Base-by-base conservation (phyloP, 2,113 vertebrate species). In the Eudyptes chrysolophus region DNA sequence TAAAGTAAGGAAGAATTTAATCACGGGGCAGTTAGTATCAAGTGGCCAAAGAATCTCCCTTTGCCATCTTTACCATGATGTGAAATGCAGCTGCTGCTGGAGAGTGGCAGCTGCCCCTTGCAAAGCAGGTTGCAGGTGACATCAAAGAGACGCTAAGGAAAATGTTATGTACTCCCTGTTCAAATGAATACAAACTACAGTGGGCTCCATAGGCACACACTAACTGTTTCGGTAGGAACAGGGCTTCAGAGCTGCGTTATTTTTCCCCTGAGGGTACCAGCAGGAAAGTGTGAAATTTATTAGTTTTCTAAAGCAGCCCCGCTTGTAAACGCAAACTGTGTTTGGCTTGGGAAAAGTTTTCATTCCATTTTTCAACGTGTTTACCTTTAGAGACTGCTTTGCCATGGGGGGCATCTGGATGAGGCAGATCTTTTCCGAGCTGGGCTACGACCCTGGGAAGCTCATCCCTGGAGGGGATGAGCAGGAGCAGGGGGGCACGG, bases 281-380 rank as follows among this genome's bases (percentile, higher is more conserved):
- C 80, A 83, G 49, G 29, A 25, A 77, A 77, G 51, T 16, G 71
- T 52, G 27, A 80, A 17, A 75, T 38, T 5, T 61, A n/a, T 34
- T 34, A 36, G 13, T 20, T 90, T 72, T 51, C 78, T 90, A 70
- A 84, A 94, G 75, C 32, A 83, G 25, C 20, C 22, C 27, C 4
- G 1, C 54, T 88, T 89, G 80, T 54, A 92, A 92, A 77, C 2
- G 3, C 36, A 80, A 46, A n/a, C 10, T 4, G 58, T 77, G 34
- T 61, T 74, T 21, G 40, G 40, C 62, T 58, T 16, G 20, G 60
- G 62, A 58, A 36, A 94, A 84, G 44, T 84, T 78, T 89, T 61
- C 18, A 25, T 84, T 66, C 27, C 7, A 1, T 57, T 64, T 86
- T 64, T 32, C 60, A 25, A 1, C 1, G 0, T 0, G 0, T 84